Conservation (phyloP, 2,113 vertebrate species). For the Calyptommatus sinebrachiatus region DNA sequence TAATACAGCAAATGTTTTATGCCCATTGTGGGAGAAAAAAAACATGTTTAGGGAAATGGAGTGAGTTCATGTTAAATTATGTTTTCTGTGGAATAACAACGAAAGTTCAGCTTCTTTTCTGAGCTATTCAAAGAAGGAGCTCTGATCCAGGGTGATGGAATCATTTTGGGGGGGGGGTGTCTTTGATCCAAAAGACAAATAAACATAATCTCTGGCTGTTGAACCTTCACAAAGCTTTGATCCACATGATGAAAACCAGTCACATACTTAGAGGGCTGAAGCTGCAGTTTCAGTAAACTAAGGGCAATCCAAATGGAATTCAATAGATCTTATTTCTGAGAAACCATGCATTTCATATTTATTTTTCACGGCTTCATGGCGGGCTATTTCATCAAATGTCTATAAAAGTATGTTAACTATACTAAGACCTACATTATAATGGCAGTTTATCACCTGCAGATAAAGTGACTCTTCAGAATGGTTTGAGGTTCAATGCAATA, state of each 20-base stretch:
- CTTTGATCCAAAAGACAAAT: constrained; percentile 7
- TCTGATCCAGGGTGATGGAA: constrained; percentile 21
- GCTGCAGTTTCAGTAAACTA: neutral
- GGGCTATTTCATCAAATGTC: constrained; percentile 34
- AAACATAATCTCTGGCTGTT: constrained; percentile 36
- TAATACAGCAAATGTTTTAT: neutral
- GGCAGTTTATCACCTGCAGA: neutral
- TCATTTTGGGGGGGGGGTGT: constrained; percentile 32
- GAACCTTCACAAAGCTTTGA: constrained; percentile 4
- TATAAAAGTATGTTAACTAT: constrained; percentile 40
- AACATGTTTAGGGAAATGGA: neutral
- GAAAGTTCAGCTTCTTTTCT: neutral
- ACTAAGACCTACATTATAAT: neutral
- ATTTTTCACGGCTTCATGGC: constrained; percentile 33
- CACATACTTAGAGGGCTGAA: constrained; percentile 17
- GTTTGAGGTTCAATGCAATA: constrained; percentile 18
- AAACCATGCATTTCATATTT: neutral
- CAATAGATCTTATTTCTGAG: neutral
- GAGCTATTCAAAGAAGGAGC: constrained; percentile 9
- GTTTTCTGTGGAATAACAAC: neutral
- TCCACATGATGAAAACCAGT: constrained; percentile 20
- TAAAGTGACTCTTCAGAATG: constrained; percentile 16
- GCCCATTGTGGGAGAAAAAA: neutral
- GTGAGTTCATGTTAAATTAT: constrained; percentile 17
- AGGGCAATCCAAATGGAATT: neutral